phyloP scores from a whole-genome alignment of 2,113 vertebrate species.

The Echinops telfairi region DNA sequence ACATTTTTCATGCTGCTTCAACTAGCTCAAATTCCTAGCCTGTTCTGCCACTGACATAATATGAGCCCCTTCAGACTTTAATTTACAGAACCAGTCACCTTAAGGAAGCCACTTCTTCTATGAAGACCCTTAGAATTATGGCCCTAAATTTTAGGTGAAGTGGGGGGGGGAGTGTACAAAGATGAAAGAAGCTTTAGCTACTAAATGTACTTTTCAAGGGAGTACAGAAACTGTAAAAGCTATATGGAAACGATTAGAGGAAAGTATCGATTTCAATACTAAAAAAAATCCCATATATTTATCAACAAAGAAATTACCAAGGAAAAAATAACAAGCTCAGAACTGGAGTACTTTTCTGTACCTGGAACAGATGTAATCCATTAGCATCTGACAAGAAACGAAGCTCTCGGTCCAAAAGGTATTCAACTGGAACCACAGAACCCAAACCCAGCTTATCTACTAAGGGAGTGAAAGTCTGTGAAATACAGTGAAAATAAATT shows the following conservation, averaged over 20 bases:
- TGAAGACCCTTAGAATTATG: background rate
- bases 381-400: conserved; percentile 94
- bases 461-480: conserved; percentile 91
- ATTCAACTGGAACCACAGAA: conserved; percentile 95
- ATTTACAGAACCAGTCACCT: conserved; percentile 32
- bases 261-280: conserved; percentile 44
- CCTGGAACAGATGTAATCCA: conserved; percentile 95
- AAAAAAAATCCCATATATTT: conserved; percentile 34
- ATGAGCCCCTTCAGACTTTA: background rate
- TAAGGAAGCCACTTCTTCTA: background rate
- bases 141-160: background rate
- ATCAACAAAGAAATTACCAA: conserved; percentile 63
- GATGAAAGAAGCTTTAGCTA: conserved; percentile 44
- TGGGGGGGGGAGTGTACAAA: background rate
- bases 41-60: background rate
- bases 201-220: conserved; percentile 45
- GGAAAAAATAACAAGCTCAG: conserved; percentile 42
- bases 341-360: conserved; percentile 81
- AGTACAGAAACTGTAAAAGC: conserved; percentile 58
- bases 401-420: conserved; percentile 93
- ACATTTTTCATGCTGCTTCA: conserved; percentile 51
- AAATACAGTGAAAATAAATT: conserved; percentile 72
- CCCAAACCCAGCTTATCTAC: conserved; percentile 97
- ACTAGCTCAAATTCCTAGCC: background rate
- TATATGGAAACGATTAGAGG: conserved; percentile 12